Percentiles rank a stretch among this genome's conserved stretches.
These are phyloP conservation scores for Galerucella calmariensis DNA, from an alignment of 2,888 invertebrate species.

Conservation along the genomic window DNA sequence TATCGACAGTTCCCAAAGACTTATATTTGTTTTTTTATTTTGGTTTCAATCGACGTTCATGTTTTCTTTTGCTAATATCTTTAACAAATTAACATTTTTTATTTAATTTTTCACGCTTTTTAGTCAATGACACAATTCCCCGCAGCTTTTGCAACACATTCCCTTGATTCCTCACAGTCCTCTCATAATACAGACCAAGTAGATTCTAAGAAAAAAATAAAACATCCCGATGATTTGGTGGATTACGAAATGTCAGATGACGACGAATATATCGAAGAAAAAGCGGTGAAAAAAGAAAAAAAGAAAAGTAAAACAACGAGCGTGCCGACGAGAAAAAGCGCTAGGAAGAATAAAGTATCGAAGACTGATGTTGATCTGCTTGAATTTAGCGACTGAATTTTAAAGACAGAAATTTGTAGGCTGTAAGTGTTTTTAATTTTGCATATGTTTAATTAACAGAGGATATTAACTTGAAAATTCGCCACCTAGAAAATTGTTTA, in stretches of 20 bases:
- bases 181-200: constrained; percentile 41
- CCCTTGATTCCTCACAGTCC: constrained; percentile 47
- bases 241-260: constrained; percentile 47
- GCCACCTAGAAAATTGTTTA: too few species aligned
- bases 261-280: constrained; percentile 46
- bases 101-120: constrained; percentile 53
- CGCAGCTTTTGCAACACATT: constrained; percentile 59
- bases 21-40: constrained; percentile 1
- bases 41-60: constrained; percentile 27
- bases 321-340: constrained; percentile 53
- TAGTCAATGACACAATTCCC: constrained; percentile 56
- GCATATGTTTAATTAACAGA: too few species aligned
- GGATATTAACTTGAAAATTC: too few species aligned
- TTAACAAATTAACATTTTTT: constrained; percentile 70
- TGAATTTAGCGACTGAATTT: constrained; percentile 52
- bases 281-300: constrained; percentile 44
- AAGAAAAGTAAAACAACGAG: constrained; percentile 46
- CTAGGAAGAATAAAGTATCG: constrained; percentile 49
- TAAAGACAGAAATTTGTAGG: neutral
- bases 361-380: constrained; percentile 51
- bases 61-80: constrained; percentile 47
- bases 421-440: neutral
- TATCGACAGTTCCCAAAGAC: too few species aligned
- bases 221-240: constrained; percentile 39
- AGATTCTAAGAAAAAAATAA: constrained; percentile 47